A percentile compares a stretch with the other conserved stretches of the same genome.
These are phyloP conservation scores for Coreius guichenoti DNA, from an alignment of 2,797 vertebrate genomes.

Conservation along the genomic window DNA sequence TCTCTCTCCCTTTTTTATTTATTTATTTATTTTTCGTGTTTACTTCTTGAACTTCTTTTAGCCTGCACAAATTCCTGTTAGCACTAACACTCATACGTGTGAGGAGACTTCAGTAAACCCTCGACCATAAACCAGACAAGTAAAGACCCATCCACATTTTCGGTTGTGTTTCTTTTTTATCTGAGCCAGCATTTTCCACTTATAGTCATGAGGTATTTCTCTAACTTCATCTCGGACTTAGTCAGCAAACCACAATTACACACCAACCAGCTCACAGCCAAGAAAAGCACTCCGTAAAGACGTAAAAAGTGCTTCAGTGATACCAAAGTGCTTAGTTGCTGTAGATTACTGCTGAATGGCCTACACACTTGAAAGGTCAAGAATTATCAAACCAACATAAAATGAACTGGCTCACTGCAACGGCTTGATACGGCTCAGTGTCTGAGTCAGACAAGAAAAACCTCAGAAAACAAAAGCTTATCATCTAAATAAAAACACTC, in stretches of 20 bases:
- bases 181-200: constrained; percentile 49
- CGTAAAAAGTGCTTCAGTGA: constrained; percentile 4
- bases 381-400: constrained; percentile 6
- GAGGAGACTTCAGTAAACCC: background rate
- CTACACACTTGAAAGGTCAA: constrained; percentile 16
- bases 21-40: background rate
- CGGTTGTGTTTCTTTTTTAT: constrained; percentile 42
- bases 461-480: background rate
- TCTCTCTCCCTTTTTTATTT: background rate
- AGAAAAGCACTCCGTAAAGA: constrained; percentile 36
- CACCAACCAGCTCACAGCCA: constrained; percentile 46
- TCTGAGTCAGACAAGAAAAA: constrained; percentile 9
- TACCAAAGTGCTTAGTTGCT: background rate
- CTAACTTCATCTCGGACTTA: constrained; percentile 36
- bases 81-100: background rate
- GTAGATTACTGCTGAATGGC: constrained; percentile 11
- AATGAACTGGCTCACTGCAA: background rate
- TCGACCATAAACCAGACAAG: constrained; percentile 11
- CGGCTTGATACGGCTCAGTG: background rate
- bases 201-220: constrained; percentile 44
- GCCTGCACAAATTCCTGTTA: background rate
- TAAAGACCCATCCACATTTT: constrained; percentile 26
- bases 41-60: background rate
- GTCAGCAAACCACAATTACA: constrained; percentile 65
- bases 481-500: background rate